A percentile compares a stretch with the other conserved stretches of the same genome.
phyloP scores from a whole-genome alignment of 2,113 vertebrate genomes.

The Struthidea cinerea region DNA sequence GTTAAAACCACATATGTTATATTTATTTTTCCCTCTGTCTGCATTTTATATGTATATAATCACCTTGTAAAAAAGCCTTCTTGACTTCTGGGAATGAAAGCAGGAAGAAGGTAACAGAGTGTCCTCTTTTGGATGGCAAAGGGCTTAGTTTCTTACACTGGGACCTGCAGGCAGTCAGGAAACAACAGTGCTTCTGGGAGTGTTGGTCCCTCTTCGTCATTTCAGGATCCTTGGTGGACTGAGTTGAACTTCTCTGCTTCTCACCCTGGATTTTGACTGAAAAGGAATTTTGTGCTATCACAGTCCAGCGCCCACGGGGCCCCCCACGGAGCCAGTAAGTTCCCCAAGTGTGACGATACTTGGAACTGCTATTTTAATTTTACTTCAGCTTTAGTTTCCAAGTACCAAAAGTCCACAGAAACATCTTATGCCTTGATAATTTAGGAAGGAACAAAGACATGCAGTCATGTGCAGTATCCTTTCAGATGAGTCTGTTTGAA shows the following conservation, averaged over 20 bases:
- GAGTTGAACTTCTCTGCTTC: background rate
- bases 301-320: background rate
- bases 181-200: background rate
- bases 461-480: background rate
- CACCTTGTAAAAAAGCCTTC: background rate
- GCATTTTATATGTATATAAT: background rate
- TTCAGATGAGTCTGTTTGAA: background rate
- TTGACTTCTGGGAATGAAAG: background rate
- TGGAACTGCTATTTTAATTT: background rate
- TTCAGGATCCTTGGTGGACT: background rate
- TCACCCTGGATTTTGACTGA: background rate
- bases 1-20: background rate
- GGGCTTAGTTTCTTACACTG: background rate
- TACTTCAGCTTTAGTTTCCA: background rate
- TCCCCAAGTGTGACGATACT: rapidly evolving
- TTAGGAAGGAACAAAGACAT: background rate
- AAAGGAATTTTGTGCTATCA: background rate
- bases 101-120: background rate
- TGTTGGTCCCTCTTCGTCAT: background rate
- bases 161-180: background rate
- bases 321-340: background rate
- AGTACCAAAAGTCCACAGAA: background rate
- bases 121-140: background rate
- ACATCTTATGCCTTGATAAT: background rate
- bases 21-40: background rate